Conservation (phyloP, 2,113 vertebrate genomes). For the Petroica traversi region DNA sequence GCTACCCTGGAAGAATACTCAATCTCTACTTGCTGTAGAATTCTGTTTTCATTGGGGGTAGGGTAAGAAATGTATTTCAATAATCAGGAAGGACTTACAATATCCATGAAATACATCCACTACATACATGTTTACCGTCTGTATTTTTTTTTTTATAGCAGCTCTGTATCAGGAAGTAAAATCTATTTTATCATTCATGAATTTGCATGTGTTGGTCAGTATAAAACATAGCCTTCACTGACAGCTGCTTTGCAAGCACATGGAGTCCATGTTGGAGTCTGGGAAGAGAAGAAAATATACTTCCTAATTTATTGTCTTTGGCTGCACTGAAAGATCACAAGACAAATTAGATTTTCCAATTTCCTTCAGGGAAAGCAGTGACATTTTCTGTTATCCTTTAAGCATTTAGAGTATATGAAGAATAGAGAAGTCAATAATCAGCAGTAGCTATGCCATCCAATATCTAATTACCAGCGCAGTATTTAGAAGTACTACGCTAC, state of each 20-base stretch:
- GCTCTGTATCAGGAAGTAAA: background rate
- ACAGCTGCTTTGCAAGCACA: background rate
- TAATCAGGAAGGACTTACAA: background rate
- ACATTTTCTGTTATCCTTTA: slow-evolving; percentile 41
- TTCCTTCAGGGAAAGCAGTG: slow-evolving; percentile 36
- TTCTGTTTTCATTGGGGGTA: background rate
- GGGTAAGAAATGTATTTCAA: background rate
- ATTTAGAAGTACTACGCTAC: background rate
- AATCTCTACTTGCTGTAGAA: background rate
- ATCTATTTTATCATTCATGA: background rate
- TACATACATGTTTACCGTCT: background rate
- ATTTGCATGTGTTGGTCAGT: background rate
- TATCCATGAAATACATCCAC: background rate
- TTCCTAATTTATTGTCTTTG: slow-evolving; percentile 16
- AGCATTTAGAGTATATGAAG: slow-evolving; percentile 20
- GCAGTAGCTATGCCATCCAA: background rate
- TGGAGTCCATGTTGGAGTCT: background rate
- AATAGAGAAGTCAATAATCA: slow-evolving; percentile 46
- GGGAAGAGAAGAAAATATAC: background rate
- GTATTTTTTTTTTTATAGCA: background rate
- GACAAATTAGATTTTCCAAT: slow-evolving; percentile 51
- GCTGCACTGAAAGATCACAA: background rate
- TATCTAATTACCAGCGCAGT: slow-evolving; percentile 12
- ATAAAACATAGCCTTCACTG: background rate
- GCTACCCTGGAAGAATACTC: background rate